Conservation (phyloP, 2,113 vertebrate genomes). For the Vidua macroura region DNA sequence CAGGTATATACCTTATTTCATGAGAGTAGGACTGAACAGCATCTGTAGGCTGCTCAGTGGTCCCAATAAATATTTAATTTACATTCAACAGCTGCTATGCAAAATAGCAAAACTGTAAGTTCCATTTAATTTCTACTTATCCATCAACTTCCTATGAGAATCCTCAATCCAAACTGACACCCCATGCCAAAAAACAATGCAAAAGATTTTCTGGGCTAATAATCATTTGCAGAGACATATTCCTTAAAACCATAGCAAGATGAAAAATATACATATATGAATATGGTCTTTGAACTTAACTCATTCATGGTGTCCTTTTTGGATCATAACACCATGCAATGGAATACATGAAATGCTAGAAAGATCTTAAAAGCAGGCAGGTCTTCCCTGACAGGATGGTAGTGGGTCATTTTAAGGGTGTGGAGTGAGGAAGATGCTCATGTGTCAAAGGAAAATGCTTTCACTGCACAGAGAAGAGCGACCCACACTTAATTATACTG, state of each 20-base stretch:
- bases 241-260: background rate
- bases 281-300: background rate
- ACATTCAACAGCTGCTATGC: background rate
- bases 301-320: background rate
- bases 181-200: background rate
- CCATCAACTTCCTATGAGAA: background rate
- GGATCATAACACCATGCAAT: background rate
- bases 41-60: background rate
- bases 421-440: background rate
- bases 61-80: background rate
- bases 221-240: background rate
- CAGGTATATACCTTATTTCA: background rate
- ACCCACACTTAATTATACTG: background rate
- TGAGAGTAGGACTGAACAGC: background rate
- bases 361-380: background rate
- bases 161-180: background rate
- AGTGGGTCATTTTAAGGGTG: background rate
- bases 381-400: background rate
- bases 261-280: background rate
- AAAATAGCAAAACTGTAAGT: background rate
- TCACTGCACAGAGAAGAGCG: background rate
- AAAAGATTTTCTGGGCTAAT: background rate
- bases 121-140: background rate
- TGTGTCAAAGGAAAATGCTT: background rate
- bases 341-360: background rate